Evolutionary conservation across 2,888 invertebrate species (phyloP).

Genomic region (Eupithecia inturbata): DNA sequence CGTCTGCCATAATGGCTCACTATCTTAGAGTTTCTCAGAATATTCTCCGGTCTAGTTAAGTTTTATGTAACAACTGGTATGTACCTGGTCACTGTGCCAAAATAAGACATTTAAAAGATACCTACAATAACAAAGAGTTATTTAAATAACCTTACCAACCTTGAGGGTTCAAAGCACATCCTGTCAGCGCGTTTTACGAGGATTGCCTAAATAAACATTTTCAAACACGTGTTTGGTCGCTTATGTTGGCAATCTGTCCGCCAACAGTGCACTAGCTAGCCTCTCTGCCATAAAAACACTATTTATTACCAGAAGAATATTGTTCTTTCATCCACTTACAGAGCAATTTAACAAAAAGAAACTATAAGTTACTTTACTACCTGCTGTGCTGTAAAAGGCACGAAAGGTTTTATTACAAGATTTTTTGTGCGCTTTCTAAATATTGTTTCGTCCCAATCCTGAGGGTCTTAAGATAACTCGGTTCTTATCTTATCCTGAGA

Average conservation of each 20-base stretch:
- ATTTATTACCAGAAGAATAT: slow-evolving; percentile 69
- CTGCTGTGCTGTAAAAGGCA: slow-evolving; percentile 67
- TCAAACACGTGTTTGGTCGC: slow-evolving; percentile 71
- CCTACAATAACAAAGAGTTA: slow-evolving; percentile 41
- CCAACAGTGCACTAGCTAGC: slow-evolving; percentile 54
- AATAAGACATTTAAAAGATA: slow-evolving; percentile 30
- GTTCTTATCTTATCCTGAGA: slow-evolving; percentile 72
- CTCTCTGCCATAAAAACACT: slow-evolving; percentile 62
- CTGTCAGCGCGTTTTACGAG: slow-evolving; percentile 77
- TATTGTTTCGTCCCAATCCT: slow-evolving; percentile 63
- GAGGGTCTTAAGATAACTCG: slow-evolving; percentile 66
- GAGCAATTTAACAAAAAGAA: slow-evolving; percentile 59
- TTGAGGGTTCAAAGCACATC: slow-evolving; percentile 81
- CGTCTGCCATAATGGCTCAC: slow-evolving; percentile 6
- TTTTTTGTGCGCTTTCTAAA: slow-evolving; percentile 71
- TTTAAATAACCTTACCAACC: slow-evolving; percentile 72
- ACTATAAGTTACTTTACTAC: slow-evolving; percentile 62
- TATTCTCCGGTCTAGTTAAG: slow-evolving; percentile 5
- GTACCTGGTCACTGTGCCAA: slow-evolving; percentile 14
- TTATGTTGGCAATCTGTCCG: slow-evolving; percentile 61
- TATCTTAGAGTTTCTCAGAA: slow-evolving; percentile 6
- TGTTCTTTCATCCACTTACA: slow-evolving; percentile 64
- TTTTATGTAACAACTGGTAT: background rate
- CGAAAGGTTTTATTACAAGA: slow-evolving; percentile 59
- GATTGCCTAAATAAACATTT: slow-evolving; percentile 81